A percentile compares a stretch with the other conserved stretches of the same genome.
These are phyloP conservation scores for Dissostichus mawsoni DNA, from an alignment of 2,113 vertebrate species.

Conservation along the genomic window DNA sequence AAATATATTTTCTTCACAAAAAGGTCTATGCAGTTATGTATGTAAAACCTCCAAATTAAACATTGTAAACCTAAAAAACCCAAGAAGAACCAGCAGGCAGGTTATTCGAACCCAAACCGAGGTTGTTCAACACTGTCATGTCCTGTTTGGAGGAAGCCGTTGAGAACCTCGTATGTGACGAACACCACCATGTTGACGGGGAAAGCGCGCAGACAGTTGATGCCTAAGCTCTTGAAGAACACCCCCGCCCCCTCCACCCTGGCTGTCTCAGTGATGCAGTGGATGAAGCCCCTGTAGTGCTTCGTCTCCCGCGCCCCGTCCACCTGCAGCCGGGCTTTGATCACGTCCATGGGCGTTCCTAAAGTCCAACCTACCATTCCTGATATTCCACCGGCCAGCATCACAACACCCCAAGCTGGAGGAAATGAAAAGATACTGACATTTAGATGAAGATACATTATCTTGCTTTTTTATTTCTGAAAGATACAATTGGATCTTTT, in stretches of 20 bases:
- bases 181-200: conserved; percentile 94
- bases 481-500: too few relatives aligned
- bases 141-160: conserved; percentile 70
- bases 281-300: conserved; percentile 87
- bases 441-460: background rate
- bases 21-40: background rate
- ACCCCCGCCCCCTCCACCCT: conserved; percentile 85
- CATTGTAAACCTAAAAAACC: background rate
- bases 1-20: background rate
- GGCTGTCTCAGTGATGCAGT: conserved; percentile 87
- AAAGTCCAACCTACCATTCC: conserved; percentile 90
- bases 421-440: background rate
- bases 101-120: conserved; percentile 44
- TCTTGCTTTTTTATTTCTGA: too few relatives aligned
- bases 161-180: conserved; percentile 86
- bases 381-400: conserved; percentile 90
- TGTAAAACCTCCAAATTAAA: background rate
- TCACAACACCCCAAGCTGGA: conserved; percentile 85
- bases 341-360: conserved; percentile 93
- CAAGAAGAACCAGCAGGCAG: background rate
- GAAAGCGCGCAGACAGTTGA: conserved; percentile 92
- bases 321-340: conserved; percentile 92
- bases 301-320: conserved; percentile 80
- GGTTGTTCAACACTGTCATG: conserved; percentile 21
- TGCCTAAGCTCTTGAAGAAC: conserved; percentile 89